Percentiles rank a stretch among this genome's conserved stretches.
phyloP scores from a whole-genome alignment of 2,888 invertebrate genomes.

The Orchesellides sinensis region DNA sequence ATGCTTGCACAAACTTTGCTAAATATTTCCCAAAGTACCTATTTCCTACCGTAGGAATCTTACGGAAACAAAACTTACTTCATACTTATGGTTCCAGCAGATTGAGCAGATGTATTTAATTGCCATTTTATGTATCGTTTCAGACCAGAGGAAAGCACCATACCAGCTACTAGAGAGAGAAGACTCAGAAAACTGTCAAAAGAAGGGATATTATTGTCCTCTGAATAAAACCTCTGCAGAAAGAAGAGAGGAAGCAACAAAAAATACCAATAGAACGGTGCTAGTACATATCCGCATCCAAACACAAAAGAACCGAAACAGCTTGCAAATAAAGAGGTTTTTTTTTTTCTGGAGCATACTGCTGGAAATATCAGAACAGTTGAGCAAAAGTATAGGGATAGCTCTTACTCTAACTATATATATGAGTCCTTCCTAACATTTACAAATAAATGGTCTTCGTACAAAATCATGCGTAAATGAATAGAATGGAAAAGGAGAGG shows the following conservation, averaged over 20 bases:
- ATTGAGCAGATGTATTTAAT: neutral
- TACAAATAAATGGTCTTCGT: neutral
- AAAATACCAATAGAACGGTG: too few species aligned
- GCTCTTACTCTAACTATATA: too few species aligned
- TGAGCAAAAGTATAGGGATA: too few species aligned
- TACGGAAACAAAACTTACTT: too few species aligned
- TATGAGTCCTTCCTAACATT: too few species aligned
- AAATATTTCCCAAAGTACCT: too few species aligned
- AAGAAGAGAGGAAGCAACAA: conserved; percentile 27
- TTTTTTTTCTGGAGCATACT: conserved; percentile 30
- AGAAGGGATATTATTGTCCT: neutral
- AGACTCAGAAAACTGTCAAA: neutral
- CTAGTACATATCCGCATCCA: neutral
- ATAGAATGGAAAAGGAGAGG: conserved; percentile 7
- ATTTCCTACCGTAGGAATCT: too few species aligned
- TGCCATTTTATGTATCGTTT: neutral
- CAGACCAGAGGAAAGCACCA: neutral
- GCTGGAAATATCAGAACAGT: too few species aligned
- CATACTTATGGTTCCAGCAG: too few species aligned
- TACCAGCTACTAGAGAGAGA: neutral
- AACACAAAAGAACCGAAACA: conserved; percentile 33
- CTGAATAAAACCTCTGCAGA: neutral
- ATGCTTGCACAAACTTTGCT: too few species aligned
- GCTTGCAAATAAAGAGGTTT: conserved; percentile 54
- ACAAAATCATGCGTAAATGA: conserved; percentile 62